Base-by-base conservation (phyloP, 2,113 vertebrate species). In the Heterocephalus glaber region DNA sequence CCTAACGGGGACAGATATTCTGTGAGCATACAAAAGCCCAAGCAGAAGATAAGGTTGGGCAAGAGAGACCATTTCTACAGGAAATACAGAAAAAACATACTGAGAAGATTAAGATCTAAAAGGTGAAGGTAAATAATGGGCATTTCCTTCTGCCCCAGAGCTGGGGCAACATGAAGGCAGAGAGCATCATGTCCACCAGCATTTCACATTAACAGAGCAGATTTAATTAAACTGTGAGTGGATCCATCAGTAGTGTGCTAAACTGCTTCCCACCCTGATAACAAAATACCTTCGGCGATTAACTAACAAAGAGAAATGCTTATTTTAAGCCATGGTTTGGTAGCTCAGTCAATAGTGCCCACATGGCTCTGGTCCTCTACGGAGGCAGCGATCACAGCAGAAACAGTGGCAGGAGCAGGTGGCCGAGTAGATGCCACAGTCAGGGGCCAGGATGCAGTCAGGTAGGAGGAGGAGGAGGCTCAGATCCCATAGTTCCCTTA, bases 121-220 rank as follows among this genome's bases (percentile, higher is more conserved):
- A 70, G 5, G 61, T 4, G 26, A 35, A 24, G 52, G 3, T 0
- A 11, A 26, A 14, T 3, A 17, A 30, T 26, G 10, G 2, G 38
- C 19, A 2, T 3, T 38, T 16, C 74, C n/a, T 3, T 30, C 22
- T 11, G 65, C 3, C 14, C 20, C 49, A 20, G 19, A 13, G 4
- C 19, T 6, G 19, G 41, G 41, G 16, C 6, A 5, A 22, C 0
- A 3, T 11, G 22, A 35, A 35, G 33, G 38, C 38, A 41, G 6
- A 41, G 10, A 5, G 20, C 26, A 44, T 30, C 56, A 20, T 44
- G n/a, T 38, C 17, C n/a, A n/a, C 63, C 61, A 33, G 16, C 4
- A 5, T 13, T 17, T 56, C n/a, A 85, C 3, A 22, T 7, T n/a
- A 54, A 47, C 58, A 52, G 33, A 80, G 22, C 76, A 5, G 22